Evolutionary conservation across 2,797 vertebrate genomes (phyloP).

Genomic region (Eremophila alpestris): DNA sequence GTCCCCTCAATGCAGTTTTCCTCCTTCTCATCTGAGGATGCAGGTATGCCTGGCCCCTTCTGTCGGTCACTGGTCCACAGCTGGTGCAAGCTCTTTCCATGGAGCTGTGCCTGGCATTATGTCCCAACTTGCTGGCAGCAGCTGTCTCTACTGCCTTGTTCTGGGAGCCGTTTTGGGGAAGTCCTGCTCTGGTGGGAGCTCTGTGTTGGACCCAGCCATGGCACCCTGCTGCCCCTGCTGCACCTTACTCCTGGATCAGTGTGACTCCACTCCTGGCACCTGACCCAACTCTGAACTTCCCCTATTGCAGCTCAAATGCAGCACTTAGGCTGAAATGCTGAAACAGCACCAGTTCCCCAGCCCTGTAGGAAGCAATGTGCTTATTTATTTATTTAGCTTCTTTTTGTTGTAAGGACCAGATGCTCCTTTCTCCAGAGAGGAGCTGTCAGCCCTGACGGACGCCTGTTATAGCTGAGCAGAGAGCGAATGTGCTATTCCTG

Average conservation of each 20-base stretch:
- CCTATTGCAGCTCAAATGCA: not conserved
- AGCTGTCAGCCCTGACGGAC: conserved; percentile 53
- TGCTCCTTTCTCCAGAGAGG: conserved; percentile 45
- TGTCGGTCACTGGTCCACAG: not conserved
- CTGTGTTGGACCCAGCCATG: not conserved
- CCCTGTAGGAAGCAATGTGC: not conserved
- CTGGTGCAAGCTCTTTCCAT: not conserved
- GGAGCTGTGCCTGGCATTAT: not conserved
- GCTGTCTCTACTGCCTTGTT: not conserved
- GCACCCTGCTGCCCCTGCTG: not conserved
- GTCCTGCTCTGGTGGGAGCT: not conserved
- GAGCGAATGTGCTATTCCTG: conserved; percentile 21
- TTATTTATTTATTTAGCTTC: conserved; percentile 39
- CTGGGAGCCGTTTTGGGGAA: not conserved
- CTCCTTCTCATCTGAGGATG: not conserved
- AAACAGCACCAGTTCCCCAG: not conserved
- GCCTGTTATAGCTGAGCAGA: conserved; percentile 48
- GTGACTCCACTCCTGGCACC: not conserved
- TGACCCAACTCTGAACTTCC: not conserved
- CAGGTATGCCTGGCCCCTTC: rapidly evolving
- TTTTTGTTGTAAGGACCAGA: conserved; percentile 45
- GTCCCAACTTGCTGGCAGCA: not conserved
- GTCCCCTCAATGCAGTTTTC: not conserved
- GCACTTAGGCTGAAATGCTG: conserved; percentile 12
- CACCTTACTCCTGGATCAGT: not conserved